These are phyloP conservation scores for Andinoacara biseriatus DNA, from an alignment of 2,113 vertebrate species.

Conservation along the genomic window DNA sequence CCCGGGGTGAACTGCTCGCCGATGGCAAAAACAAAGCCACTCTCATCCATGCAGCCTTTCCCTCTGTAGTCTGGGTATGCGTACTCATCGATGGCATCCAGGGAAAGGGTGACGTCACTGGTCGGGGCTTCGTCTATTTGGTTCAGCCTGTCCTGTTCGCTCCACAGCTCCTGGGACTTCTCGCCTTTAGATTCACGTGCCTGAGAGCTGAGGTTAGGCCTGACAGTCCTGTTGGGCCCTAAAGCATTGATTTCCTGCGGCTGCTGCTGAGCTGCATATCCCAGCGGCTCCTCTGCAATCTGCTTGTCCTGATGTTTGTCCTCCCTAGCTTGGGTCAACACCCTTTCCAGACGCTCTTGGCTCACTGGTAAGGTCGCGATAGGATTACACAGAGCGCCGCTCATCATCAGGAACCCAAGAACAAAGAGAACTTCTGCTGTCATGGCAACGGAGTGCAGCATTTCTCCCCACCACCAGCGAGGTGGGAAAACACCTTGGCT, in stretches of 20 bases:
- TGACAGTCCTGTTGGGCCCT: constrained; percentile 82
- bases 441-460: constrained; percentile 90
- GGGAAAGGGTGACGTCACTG: constrained; percentile 80
- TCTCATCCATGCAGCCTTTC: constrained; percentile 98
- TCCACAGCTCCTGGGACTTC: constrained; percentile 81
- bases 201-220: constrained; percentile 80
- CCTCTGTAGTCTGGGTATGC: constrained; percentile 96
- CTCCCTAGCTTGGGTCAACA: constrained; percentile 84
- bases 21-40: constrained; percentile 95
- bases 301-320: constrained; percentile 77
- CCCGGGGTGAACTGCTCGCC: constrained; percentile 96
- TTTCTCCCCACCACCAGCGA: constrained; percentile 89
- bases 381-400: constrained; percentile 85
- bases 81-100: constrained; percentile 91
- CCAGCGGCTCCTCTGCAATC: constrained; percentile 74
- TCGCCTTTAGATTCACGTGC: constrained; percentile 68
- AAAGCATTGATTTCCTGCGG: constrained; percentile 83
- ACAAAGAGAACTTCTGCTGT: constrained; percentile 91
- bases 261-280: constrained; percentile 76
- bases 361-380: constrained; percentile 85
- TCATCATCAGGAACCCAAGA: constrained; percentile 90
- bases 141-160: constrained; percentile 75
- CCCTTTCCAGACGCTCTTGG: constrained; percentile 74
- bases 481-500: constrained; percentile 85
- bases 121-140: constrained; percentile 83